Conservation (phyloP, 2,888 invertebrate species). For the Drosophila helvetica region DNA sequence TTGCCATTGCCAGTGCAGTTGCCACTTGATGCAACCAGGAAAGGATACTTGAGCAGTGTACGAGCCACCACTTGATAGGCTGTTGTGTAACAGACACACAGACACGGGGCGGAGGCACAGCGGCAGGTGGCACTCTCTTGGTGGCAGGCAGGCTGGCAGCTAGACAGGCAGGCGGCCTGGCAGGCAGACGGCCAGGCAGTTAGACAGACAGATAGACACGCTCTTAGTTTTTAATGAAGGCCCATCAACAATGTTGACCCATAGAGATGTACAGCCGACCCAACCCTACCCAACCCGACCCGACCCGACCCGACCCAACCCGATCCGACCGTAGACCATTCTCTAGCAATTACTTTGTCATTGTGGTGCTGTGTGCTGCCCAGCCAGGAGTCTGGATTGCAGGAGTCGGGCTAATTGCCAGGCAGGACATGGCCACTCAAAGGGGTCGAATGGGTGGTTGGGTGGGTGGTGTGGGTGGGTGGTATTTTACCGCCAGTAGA, state of each 20-base stretch:
- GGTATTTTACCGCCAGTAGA: neutral
- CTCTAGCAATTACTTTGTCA: slow-evolving; percentile 70
- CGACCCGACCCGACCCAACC: too few relatives aligned
- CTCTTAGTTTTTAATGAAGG: slow-evolving; percentile 68
- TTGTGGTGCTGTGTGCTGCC: too few relatives aligned
- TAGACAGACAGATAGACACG: slow-evolving; percentile 4
- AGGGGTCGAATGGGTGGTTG: too few relatives aligned
- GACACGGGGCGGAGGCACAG: too few relatives aligned
- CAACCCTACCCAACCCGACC: too few relatives aligned
- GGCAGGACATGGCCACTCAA: neutral
- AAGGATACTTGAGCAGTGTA: slow-evolving; percentile 41
- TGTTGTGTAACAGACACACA: slow-evolving; percentile 16
- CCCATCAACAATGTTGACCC: neutral
- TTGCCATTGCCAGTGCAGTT: neutral
- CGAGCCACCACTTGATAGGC: slow-evolving; percentile 40
- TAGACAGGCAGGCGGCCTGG: neutral
- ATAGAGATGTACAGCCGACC: too few relatives aligned
- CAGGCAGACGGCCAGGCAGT: neutral
- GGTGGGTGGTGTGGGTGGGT: too few relatives aligned
- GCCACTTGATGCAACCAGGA: slow-evolving; percentile 33
- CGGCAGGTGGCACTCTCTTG: too few relatives aligned
- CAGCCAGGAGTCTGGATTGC: neutral
- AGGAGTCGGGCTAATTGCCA: slow-evolving; percentile 2
- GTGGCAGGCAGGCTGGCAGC: too few relatives aligned
- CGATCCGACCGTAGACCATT: too few relatives aligned